Percentiles rank a stretch among this genome's conserved stretches.
Evolutionary conservation across 2,888 invertebrate genomes (phyloP).

Genomic region (Melanotus villosus): DNA sequence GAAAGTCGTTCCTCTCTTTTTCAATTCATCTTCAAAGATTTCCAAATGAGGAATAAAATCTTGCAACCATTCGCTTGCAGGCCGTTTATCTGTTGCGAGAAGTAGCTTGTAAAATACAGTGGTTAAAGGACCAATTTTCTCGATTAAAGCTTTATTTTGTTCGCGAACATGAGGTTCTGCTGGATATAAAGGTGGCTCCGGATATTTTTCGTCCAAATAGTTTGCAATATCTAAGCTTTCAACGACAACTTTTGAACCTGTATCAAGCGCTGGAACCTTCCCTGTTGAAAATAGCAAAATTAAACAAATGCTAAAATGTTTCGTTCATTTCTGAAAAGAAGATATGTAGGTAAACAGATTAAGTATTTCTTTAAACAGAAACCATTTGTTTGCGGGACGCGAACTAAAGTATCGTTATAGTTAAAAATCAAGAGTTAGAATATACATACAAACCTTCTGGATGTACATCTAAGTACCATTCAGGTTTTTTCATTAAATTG

Average conservation of each 20-base stretch:
- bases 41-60: constrained; percentile 58
- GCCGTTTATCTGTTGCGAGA: constrained; percentile 53
- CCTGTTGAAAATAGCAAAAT: constrained; percentile 58
- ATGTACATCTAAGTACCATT: constrained; percentile 83
- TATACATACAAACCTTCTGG: constrained; percentile 67
- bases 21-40: constrained; percentile 61
- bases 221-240: constrained; percentile 73
- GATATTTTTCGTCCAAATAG: constrained; percentile 72
- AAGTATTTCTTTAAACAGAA: too few species aligned
- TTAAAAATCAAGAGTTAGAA: background rate
- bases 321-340: too few species aligned
- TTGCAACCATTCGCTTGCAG: constrained; percentile 60
- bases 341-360: too few species aligned
- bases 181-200: constrained; percentile 69
- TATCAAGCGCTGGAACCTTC: constrained; percentile 69
- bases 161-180: constrained; percentile 64
- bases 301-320: background rate
- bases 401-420: too few species aligned
- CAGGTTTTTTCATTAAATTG: constrained; percentile 84
- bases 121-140: constrained; percentile 57
- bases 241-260: constrained; percentile 68
- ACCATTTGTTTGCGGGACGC: too few species aligned
- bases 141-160: constrained; percentile 60
- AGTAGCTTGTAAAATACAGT: constrained; percentile 56
- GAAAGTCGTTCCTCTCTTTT: constrained; percentile 56